These are phyloP conservation scores for Brachionus manjavacas DNA, from an alignment of 1,140 invertebrate genomes.

Conservation along the genomic window DNA sequence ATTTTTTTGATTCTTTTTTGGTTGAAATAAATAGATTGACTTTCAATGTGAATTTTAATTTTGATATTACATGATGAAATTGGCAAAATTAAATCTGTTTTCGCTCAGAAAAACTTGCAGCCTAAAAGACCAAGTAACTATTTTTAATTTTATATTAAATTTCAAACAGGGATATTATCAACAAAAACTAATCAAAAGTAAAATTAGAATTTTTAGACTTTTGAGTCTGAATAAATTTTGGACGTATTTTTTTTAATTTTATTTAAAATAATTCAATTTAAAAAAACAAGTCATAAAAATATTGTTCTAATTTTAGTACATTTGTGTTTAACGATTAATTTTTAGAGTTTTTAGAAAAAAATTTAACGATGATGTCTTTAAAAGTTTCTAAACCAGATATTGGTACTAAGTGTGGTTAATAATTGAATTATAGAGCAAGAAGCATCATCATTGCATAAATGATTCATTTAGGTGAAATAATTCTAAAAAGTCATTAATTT, in stretches of 20 bases:
- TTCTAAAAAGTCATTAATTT: too few species aligned
- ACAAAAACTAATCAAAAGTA: background rate
- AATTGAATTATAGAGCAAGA: too few species aligned
- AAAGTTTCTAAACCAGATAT: background rate
- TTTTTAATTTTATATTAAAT: background rate
- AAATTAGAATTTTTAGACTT: background rate
- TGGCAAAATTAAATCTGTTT: background rate
- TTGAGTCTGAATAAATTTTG: background rate
- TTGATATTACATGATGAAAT: background rate
- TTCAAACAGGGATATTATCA: background rate
- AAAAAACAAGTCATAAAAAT: background rate
- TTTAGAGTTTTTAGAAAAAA: background rate
- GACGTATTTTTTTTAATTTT: too few species aligned
- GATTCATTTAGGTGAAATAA: too few species aligned
- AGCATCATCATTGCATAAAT: too few species aligned
- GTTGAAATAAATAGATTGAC: background rate
- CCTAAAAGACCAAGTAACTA: background rate
- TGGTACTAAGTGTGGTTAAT: too few species aligned
- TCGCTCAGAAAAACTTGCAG: background rate
- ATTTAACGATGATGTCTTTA: background rate
- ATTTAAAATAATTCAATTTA: too few species aligned
- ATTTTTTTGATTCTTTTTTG: background rate
- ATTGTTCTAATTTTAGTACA: background rate
- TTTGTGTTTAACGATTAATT: background rate
- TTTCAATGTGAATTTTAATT: background rate